Conservation (phyloP, 2,113 vertebrate genomes). For the Zosterops japonicus region DNA sequence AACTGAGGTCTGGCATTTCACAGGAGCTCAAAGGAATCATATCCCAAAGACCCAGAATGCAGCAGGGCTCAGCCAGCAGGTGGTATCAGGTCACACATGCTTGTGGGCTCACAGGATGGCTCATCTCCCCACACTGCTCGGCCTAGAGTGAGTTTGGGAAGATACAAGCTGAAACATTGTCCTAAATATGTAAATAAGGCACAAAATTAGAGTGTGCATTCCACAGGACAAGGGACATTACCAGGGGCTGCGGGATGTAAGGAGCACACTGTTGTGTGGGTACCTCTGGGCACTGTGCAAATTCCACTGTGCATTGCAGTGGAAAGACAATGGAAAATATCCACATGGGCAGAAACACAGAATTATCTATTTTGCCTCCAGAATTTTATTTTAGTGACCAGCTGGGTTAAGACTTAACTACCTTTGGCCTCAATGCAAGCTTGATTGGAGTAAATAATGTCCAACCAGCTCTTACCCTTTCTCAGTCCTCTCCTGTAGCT, state of each 20-base stretch:
- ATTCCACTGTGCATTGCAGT: neutral
- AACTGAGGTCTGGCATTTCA: neutral
- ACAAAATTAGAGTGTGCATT: neutral
- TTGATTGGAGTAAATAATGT: neutral
- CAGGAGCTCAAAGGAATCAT: neutral
- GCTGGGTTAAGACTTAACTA: neutral
- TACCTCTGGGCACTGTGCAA: neutral
- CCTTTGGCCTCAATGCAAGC: neutral
- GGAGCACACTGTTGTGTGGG: neutral
- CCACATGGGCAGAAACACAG: neutral
- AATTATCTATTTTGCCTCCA: neutral
- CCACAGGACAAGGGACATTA: neutral
- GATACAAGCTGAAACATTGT: neutral
- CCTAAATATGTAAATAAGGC: neutral
- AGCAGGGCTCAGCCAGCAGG: neutral
- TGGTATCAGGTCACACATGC: neutral
- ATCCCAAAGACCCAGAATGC: neutral
- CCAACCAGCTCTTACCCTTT: neutral
- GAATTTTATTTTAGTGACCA: neutral
- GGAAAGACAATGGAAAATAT: neutral
- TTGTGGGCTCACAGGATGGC: neutral
- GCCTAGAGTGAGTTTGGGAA: neutral
- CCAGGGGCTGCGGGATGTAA: accelerated
- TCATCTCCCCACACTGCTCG: neutral
- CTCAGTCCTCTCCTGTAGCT: neutral